These are phyloP conservation scores for Holacanthus passer DNA, from an alignment of 2,113 vertebrate genomes.

Conservation along the genomic window DNA sequence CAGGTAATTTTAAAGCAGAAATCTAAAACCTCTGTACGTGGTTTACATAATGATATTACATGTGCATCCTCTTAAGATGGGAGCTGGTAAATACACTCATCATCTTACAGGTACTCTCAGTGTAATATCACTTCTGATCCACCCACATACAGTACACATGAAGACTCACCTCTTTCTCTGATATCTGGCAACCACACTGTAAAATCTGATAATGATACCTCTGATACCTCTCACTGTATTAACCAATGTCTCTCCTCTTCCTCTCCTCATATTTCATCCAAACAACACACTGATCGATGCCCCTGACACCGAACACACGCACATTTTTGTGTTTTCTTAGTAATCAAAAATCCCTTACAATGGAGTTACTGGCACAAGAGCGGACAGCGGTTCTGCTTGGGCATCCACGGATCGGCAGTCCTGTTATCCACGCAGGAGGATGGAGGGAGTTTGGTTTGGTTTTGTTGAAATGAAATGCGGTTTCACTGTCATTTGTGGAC, in stretches of 20 bases:
- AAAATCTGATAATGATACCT: neutral
- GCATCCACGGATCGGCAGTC: conserved; percentile 14
- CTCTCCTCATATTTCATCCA: conserved; percentile 22
- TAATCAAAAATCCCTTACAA: conserved; percentile 20
- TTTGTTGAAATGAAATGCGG: conserved; percentile 32
- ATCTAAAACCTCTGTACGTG: neutral
- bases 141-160: neutral
- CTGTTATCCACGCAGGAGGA: conserved; percentile 21
- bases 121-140: neutral
- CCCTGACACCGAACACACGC: neutral
- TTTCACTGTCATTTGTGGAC: conserved; percentile 42
- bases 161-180: neutral
- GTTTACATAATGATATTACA: neutral
- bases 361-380: conserved; percentile 1
- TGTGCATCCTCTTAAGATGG: neutral
- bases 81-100: neutral
- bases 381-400: conserved; percentile 37
- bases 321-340: neutral
- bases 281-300: conserved; percentile 5
- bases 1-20: neutral
- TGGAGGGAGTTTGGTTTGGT: conserved; percentile 1
- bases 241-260: conserved; percentile 11
- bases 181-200: neutral
- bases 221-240: neutral
- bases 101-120: neutral